phyloP scores from a whole-genome alignment of 2,888 invertebrate species.

The Norana najaformis region DNA sequence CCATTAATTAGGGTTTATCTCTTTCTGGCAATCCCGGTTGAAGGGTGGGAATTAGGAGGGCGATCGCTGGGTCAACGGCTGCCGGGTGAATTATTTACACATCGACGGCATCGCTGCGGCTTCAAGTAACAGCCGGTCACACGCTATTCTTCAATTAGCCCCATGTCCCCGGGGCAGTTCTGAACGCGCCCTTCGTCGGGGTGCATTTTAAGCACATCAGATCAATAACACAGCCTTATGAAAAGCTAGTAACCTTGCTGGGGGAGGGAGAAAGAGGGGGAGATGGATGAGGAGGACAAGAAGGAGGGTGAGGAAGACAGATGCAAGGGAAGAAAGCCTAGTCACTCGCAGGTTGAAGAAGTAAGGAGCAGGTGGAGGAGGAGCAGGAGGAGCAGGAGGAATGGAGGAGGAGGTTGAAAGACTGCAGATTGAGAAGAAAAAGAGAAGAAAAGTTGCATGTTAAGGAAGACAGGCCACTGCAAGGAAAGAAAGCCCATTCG shows the following conservation, averaged over 20 bases:
- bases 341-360: too few species aligned
- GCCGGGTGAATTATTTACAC: neutral
- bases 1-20: slow-evolving; percentile 13
- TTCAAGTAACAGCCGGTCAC: neutral
- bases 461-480: too few species aligned
- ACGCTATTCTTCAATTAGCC: slow-evolving; percentile 13
- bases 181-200: neutral
- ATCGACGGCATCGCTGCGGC: neutral
- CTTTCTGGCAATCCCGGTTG: neutral
- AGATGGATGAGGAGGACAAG: neutral
- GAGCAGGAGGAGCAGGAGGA: too few species aligned
- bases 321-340: too few species aligned
- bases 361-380: neutral
- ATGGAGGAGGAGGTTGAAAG: too few species aligned
- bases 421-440: too few species aligned
- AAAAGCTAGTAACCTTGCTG: neutral
- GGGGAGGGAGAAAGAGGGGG: neutral
- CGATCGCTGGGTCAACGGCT: neutral
- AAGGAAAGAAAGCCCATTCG: too few species aligned
- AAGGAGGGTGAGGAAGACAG: neutral
- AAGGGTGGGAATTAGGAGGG: neutral
- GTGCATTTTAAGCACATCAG: neutral
- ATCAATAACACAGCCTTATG: neutral
- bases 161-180: neutral
- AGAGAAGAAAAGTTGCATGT: too few species aligned